Conservation (phyloP, 2,888 invertebrate species). For the Tinea semifulvella region DNA sequence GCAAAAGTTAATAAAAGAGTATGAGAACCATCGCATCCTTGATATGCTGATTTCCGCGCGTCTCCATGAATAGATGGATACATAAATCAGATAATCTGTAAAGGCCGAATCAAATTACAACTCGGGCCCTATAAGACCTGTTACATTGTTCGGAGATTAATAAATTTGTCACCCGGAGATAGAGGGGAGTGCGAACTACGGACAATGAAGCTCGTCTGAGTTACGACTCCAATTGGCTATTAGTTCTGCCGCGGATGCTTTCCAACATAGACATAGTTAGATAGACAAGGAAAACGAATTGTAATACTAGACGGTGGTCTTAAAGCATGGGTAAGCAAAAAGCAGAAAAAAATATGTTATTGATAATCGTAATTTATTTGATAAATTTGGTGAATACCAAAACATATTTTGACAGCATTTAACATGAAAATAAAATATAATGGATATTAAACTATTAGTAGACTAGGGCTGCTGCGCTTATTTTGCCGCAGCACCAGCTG, state of each 20-base stretch:
- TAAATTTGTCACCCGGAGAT: constrained; percentile 65
- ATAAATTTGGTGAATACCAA: no score
- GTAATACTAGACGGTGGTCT: no score
- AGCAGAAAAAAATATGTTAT: no score
- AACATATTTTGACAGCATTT: no score
- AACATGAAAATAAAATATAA: no score
- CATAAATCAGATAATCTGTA: constrained; percentile 12
- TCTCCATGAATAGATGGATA: background rate
- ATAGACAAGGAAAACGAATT: constrained; percentile 32
- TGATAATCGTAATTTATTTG: no score
- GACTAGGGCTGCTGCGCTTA: no score
- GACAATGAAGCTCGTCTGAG: constrained; percentile 58
- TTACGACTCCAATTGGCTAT: constrained; percentile 55
- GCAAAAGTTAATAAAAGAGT: no score
- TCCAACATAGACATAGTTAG: constrained; percentile 50
- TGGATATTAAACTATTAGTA: no score
- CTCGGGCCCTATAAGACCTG: constrained; percentile 43
- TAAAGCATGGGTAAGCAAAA: no score
- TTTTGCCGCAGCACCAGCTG: no score
- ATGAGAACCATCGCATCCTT: no score
- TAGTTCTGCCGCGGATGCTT: constrained; percentile 50
- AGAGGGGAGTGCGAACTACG: constrained; percentile 48
- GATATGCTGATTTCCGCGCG: background rate
- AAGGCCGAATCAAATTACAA: constrained; percentile 46
- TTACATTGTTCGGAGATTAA: constrained; percentile 51